Base-by-base conservation (phyloP, 2,888 invertebrate genomes). In the Euplagia quadripunctaria region DNA sequence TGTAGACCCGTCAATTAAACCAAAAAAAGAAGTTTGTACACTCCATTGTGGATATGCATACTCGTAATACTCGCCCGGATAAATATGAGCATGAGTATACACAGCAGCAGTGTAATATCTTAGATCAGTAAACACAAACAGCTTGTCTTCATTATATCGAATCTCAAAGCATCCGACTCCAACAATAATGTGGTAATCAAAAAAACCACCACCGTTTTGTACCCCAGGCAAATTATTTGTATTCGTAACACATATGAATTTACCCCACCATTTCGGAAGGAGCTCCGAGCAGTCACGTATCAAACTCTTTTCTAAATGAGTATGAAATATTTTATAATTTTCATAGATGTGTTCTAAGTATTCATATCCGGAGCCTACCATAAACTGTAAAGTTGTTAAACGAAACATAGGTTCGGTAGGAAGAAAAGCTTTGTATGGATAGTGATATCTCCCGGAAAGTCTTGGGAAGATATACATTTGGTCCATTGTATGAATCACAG, bases 181-280 rank as follows among this genome's bases (percentile, higher is more conserved):
- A 87, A 89, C 71, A 0, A 92, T 5, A 0, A 52, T 14, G 0
- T 70, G 68, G 0, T 68, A 63, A 46, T 68, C 68, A 31, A 46
- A 61, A 14, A 61, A 16, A 16, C 58, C 58, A 20, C 68, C 68
- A 43, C 68, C 68, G 7, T 68, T 68, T 43, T 68, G 68, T 3
- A 68, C 58, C 11, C 68, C 68, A 14, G 68, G 1, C 1, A 81
- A 85, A 0, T 74, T 7, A 0, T 69, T 9, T 0, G 14, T 17
- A 70, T 92, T 92, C 12, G 65, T 83, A 0, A 91, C 61, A 64
- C 92, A 92, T 12, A 92, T 89, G 67, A 91, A 92, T 73, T 91
- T 91, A 0, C 91, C 92, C 92, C 91, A 92, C 86, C 87, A 90
- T 76, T 92, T 92, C 0, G 91, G 91, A 0, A 91, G 46, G 63